A percentile compares a stretch with the other conserved stretches of the same genome.
phyloP scores from a whole-genome alignment of 2,113 vertebrate species.

The Chaetura pelagica region DNA sequence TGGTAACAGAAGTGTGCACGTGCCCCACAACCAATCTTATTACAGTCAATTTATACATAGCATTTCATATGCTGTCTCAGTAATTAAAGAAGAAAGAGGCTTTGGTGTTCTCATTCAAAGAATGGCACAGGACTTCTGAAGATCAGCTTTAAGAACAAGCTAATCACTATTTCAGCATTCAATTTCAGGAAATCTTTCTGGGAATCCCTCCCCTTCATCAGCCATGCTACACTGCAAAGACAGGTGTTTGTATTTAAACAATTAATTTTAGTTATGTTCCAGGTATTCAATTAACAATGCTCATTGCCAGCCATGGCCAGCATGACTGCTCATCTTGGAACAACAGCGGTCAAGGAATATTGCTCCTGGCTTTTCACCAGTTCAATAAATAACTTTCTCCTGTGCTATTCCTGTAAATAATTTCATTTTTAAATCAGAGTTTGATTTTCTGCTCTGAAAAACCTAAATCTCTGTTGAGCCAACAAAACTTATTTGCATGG shows the following conservation, averaged over 20 bases:
- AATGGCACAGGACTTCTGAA: neutral
- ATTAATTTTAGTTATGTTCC: neutral
- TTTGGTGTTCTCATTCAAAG: constrained; percentile 34
- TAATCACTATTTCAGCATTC: neutral
- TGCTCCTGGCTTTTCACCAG: constrained; percentile 2
- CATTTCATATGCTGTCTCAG: neutral
- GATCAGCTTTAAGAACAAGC: constrained; percentile 34
- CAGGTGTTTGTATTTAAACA: constrained; percentile 6
- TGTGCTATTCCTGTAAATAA: constrained; percentile 30
- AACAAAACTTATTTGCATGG: constrained; percentile 2
- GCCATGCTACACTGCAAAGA: neutral
- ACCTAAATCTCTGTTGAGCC: constrained; percentile 40
- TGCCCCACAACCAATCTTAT: neutral
- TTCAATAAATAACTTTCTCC: constrained; percentile 15
- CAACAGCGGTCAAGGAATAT: neutral
- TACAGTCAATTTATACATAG: neutral
- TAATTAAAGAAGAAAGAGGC: constrained; percentile 18
- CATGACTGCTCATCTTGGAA: neutral
- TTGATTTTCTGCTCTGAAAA: constrained; percentile 51
- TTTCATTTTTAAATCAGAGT: constrained; percentile 54
- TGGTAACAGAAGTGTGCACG: neutral
- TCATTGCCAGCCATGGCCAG: neutral
- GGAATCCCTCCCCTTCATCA: constrained; percentile 9
- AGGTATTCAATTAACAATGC: neutral
- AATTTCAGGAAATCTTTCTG: neutral